These are phyloP conservation scores for Petrolisthes cinctipes DNA, from an alignment of 2,888 invertebrate species.

Conservation along the genomic window DNA sequence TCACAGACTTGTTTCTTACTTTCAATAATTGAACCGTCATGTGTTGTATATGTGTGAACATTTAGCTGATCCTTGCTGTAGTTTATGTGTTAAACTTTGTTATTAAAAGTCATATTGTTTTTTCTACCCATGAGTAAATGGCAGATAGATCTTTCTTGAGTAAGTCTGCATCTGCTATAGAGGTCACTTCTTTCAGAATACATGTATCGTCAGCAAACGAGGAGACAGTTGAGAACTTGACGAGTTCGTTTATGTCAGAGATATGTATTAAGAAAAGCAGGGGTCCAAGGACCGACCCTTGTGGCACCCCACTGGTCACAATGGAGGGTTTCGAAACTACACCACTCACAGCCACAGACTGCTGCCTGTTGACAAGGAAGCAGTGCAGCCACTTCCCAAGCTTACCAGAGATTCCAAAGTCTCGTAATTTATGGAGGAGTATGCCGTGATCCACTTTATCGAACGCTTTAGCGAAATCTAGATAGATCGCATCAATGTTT, in stretches of 20 bases:
- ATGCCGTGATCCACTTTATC: too few species aligned
- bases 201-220: neutral
- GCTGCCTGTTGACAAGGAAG: neutral
- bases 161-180: neutral
- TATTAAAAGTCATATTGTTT: too few species aligned
- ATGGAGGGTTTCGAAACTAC: neutral
- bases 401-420: neutral
- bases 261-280: neutral
- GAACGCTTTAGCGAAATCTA: too few species aligned
- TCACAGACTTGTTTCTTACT: too few species aligned
- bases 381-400: neutral
- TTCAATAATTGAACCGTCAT: neutral
- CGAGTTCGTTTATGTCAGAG: too few species aligned
- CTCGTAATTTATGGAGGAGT: too few species aligned
- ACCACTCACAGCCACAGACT: neutral
- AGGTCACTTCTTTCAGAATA: neutral
- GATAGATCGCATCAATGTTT: neutral
- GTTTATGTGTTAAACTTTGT: too few species aligned
- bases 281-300: conserved; percentile 2
- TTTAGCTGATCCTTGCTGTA: too few species aligned
- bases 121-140: neutral
- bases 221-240: neutral
- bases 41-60: neutral
- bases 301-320: neutral
- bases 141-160: neutral